These are phyloP conservation scores for Tipula unca DNA, from an alignment of 2,888 invertebrate genomes.

Conservation along the genomic window DNA sequence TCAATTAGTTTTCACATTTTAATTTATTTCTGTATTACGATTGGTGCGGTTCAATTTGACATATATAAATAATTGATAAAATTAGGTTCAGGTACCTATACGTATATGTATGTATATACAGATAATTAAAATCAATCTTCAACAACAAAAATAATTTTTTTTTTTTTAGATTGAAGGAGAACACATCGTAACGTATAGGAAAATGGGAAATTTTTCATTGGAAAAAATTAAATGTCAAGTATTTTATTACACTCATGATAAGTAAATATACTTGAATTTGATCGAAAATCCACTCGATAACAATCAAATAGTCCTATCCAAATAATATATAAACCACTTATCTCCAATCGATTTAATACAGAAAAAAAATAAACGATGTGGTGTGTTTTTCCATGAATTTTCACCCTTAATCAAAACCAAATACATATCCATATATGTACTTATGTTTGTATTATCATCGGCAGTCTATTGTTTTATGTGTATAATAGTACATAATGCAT, in stretches of 20 bases:
- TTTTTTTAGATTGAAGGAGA: too few species aligned
- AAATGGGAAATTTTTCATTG: too few species aligned
- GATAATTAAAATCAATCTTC: not conserved
- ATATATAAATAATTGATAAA: not conserved
- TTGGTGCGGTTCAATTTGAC: not conserved
- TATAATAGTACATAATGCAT: not conserved
- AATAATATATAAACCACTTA: not conserved
- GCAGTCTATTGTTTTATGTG: not conserved
- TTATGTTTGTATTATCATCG: not conserved
- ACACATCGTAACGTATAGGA: not conserved
- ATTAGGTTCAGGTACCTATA: not conserved
- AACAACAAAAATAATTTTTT: not conserved
- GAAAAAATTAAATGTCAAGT: not conserved
- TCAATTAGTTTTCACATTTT: not conserved
- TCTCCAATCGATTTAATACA: not conserved
- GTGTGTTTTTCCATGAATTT: not conserved
- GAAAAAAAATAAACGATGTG: not conserved
- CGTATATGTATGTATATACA: not conserved
- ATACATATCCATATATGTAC: too few species aligned
- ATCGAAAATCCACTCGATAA: not conserved
- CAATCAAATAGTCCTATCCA: not conserved
- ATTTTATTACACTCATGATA: not conserved
- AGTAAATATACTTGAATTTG: not conserved
- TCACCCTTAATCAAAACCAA: not conserved
- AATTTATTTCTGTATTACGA: slow-evolving; percentile 8